phyloP scores from a whole-genome alignment of 2,797 vertebrate genomes.

The Aplochiton taeniatus region DNA sequence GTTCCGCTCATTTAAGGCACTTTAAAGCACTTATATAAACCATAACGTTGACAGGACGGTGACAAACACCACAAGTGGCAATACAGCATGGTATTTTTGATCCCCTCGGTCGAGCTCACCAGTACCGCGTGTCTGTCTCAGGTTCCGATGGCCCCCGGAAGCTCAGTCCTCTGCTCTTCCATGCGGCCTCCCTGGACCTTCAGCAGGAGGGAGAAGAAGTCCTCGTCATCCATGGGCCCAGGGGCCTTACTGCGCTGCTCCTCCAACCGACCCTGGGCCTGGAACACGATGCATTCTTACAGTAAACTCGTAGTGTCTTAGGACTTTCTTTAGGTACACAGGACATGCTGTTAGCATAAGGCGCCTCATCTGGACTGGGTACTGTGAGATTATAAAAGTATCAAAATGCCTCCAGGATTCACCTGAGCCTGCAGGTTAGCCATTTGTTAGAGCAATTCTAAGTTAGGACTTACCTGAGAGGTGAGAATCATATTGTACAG shows the following conservation, averaged over 20 bases:
- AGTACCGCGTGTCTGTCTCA: slow-evolving; percentile 43
- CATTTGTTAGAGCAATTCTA: too few relatives aligned
- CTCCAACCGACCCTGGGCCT: slow-evolving; percentile 85
- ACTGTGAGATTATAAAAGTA: too few relatives aligned
- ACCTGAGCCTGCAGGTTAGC: too few relatives aligned
- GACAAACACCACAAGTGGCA: not conserved
- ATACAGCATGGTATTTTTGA: too few relatives aligned
- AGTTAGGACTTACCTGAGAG: slow-evolving; percentile 75
- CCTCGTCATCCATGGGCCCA: slow-evolving; percentile 85
- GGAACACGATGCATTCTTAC: slow-evolving; percentile 11
- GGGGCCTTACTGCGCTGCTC: slow-evolving; percentile 86
- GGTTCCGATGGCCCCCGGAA: slow-evolving; percentile 70
- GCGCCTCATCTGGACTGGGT: too few relatives aligned
- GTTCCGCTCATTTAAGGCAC: too few relatives aligned
- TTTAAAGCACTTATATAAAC: too few relatives aligned
- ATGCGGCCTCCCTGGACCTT: slow-evolving; percentile 86
- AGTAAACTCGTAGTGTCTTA: not conserved
- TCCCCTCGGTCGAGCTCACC: too few relatives aligned
- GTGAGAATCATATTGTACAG: slow-evolving; percentile 86
- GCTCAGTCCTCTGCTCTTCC: slow-evolving; percentile 85
- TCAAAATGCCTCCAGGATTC: too few relatives aligned
- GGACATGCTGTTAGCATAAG: too few relatives aligned
- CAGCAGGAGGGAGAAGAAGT: slow-evolving; percentile 86
- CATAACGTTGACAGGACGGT: too few relatives aligned
- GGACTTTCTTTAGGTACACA: too few relatives aligned